These are phyloP conservation scores for Cydia amplana DNA, from an alignment of 1,140 invertebrate genomes.

Conservation along the genomic window DNA sequence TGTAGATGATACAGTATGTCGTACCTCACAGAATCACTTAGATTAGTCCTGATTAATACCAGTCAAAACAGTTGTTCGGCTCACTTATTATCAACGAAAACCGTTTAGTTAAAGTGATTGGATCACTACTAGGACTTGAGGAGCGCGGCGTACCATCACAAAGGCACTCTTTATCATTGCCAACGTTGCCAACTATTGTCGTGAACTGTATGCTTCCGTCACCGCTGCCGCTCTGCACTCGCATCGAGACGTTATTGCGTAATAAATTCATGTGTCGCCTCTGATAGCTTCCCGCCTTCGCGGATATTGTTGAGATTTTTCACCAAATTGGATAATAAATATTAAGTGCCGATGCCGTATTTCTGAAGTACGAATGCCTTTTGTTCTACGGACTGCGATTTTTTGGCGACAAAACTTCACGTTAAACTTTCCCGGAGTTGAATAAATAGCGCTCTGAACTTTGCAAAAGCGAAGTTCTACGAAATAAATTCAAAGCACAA, in stretches of 20 bases:
- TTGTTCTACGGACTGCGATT: conserved; percentile 17
- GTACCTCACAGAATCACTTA: too few relatives aligned
- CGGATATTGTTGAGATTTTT: conserved; percentile 44
- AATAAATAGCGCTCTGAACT: conserved; percentile 20
- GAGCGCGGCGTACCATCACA: too few relatives aligned
- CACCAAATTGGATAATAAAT: conserved; percentile 45
- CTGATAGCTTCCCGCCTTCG: conserved; percentile 37
- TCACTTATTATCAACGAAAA: too few relatives aligned
- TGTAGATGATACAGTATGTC: too few relatives aligned
- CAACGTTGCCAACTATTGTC: too few relatives aligned
- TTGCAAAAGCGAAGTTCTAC: conserved; percentile 11
- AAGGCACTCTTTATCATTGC: too few relatives aligned
- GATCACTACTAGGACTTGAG: too few relatives aligned
- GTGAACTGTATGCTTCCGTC: background rate
- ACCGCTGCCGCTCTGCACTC: conserved; percentile 11
- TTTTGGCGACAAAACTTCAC: conserved; percentile 12
- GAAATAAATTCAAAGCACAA: conserved; percentile 11
- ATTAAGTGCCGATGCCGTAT: conserved; percentile 39
- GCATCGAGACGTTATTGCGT: conserved; percentile 38
- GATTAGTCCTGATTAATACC: too few relatives aligned
- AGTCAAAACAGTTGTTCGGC: too few relatives aligned
- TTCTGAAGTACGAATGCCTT: conserved; percentile 27
- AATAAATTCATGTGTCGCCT: conserved; percentile 45
- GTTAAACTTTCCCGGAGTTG: background rate
- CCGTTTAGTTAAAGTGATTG: too few relatives aligned